Evolutionary conservation across 1,140 invertebrate genomes (phyloP).

Genomic region (fruit fly (Drosophila melanogaster)): DNA sequence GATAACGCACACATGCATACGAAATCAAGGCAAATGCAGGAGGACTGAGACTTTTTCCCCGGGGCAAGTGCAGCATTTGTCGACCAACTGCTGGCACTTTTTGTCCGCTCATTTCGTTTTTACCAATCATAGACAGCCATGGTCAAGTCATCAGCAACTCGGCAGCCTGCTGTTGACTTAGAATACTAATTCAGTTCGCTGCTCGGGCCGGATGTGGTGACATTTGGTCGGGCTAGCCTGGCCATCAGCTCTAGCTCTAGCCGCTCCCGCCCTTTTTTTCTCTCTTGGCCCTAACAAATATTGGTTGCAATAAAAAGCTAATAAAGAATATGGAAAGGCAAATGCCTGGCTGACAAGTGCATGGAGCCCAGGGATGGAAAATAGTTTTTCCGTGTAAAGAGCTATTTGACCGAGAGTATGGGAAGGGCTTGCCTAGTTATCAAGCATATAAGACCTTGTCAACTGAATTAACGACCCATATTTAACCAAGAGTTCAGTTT

Average conservation of each 20-base stretch:
- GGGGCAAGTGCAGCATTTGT: constrained; percentile 54
- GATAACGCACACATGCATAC: constrained; percentile 69
- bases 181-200: constrained; percentile 76
- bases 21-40: constrained; percentile 57
- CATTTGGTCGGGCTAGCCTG: constrained; percentile 63
- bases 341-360: constrained; percentile 54
- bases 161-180: constrained; percentile 64
- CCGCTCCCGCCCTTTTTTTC: constrained; percentile 14
- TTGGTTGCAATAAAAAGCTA: constrained; percentile 80
- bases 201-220: constrained; percentile 73
- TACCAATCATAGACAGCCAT: constrained; percentile 41
- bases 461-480: no score
- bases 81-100: constrained; percentile 69
- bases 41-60: constrained; percentile 25
- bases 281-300: constrained; percentile 64
- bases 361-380: constrained; percentile 20
- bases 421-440: neutral
- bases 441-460: no score
- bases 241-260: constrained; percentile 12
- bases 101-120: constrained; percentile 25
- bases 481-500: no score
- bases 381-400: neutral
- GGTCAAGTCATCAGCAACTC: constrained; percentile 46
- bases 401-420: neutral
- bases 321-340: constrained; percentile 71